Evolutionary conservation across 2,888 invertebrate species (phyloP).

Genomic region (Eledona agricola): DNA sequence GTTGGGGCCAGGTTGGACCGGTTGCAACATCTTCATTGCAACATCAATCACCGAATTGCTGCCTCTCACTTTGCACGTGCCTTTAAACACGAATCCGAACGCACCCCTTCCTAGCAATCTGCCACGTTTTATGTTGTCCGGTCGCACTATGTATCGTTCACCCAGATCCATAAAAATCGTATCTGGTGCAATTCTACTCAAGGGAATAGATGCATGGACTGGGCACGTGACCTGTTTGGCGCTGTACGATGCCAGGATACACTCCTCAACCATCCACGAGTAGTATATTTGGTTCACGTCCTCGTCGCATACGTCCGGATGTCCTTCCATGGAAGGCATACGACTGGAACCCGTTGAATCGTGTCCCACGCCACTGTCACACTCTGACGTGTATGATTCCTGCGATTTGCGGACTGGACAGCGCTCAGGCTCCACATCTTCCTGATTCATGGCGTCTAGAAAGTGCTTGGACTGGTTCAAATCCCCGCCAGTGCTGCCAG

Average conservation of each 20-base stretch:
- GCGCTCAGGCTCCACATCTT: constrained; percentile 34
- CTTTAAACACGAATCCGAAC: constrained; percentile 96
- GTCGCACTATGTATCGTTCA: constrained; percentile 80
- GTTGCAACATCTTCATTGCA: constrained; percentile 96
- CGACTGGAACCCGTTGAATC: constrained; percentile 83
- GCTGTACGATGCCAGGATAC: constrained; percentile 87
- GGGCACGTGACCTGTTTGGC: constrained; percentile 78
- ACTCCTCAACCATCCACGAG: constrained; percentile 95
- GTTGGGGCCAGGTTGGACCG: constrained; percentile 84
- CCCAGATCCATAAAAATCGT: constrained; percentile 90
- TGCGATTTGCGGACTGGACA: constrained; percentile 66
- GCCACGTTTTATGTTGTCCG: constrained; percentile 81
- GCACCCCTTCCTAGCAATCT: constrained; percentile 92
- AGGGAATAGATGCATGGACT: constrained; percentile 76
- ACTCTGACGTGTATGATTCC: constrained; percentile 82
- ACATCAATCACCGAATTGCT: constrained; percentile 72
- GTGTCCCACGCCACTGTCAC: constrained; percentile 87
- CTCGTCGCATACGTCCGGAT: constrained; percentile 64
- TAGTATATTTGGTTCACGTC: constrained; percentile 64
- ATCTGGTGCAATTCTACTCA: constrained; percentile 91
- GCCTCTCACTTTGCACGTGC: constrained; percentile 71
- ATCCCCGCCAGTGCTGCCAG: constrained; percentile 47
- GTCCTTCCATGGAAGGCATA: constrained; percentile 84
- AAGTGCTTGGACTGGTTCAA: constrained; percentile 26
- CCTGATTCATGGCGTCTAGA: constrained; percentile 24